phyloP scores from a whole-genome alignment of 2,888 invertebrate genomes.

The Pediacus dermestoides region DNA sequence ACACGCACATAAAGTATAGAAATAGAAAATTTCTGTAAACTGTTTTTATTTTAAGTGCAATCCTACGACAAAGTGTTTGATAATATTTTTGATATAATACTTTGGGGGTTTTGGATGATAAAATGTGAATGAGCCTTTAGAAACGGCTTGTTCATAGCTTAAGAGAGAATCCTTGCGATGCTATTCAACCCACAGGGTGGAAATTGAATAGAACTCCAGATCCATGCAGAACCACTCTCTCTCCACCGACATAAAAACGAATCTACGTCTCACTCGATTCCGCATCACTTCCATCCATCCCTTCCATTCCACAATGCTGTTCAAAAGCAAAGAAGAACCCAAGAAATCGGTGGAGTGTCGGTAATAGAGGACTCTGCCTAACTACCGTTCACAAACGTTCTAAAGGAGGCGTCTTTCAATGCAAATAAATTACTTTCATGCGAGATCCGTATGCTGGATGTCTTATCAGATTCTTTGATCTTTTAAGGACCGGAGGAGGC shows the following conservation, averaged over 20 bases:
- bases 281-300: constrained; percentile 15
- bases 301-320: constrained; percentile 14
- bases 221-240: constrained; percentile 18
- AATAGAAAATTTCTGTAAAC: too few relatives aligned
- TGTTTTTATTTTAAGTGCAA: too few relatives aligned
- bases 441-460: constrained; percentile 31
- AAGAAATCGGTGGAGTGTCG: constrained; percentile 31
- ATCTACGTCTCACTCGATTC: constrained; percentile 22
- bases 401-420: constrained; percentile 31
- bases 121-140: constrained; percentile 22
- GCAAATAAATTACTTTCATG: constrained; percentile 38
- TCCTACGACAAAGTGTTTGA: too few relatives aligned
- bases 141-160: constrained; percentile 28
- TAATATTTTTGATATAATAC: too few relatives aligned
- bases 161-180: constrained; percentile 19
- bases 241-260: constrained; percentile 25
- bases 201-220: constrained; percentile 24
- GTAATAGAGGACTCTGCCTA: constrained; percentile 32
- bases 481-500: constrained; percentile 13
- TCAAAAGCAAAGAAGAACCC: constrained; percentile 21
- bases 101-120: too few relatives aligned
- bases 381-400: constrained; percentile 22
- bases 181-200: constrained; percentile 24
- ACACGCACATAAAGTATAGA: too few relatives aligned
- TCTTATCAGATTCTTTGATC: constrained; percentile 37